Evolutionary conservation across 2,888 invertebrate species (phyloP).

Genomic region (Vesta saturnalis): DNA sequence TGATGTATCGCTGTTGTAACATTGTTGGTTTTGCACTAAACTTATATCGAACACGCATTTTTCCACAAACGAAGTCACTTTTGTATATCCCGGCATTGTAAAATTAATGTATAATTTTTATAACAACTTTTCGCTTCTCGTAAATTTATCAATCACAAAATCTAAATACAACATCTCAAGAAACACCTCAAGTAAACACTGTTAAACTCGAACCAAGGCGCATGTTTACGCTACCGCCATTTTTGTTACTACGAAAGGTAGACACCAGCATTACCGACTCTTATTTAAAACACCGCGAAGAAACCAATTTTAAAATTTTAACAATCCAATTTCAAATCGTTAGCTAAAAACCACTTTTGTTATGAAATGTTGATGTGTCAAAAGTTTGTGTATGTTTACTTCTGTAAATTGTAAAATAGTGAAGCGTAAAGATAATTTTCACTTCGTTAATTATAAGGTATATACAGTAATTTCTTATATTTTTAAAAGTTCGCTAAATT

Average conservation of each 20-base stretch:
- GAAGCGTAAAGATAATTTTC: not conserved
- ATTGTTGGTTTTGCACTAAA: constrained; percentile 49
- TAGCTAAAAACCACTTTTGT: no score
- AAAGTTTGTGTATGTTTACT: not conserved
- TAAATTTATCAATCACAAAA: constrained; percentile 41
- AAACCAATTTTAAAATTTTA: not conserved
- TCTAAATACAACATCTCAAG: constrained; percentile 60
- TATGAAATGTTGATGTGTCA: not conserved
- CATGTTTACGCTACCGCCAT: constrained; percentile 60
- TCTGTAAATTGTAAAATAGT: not conserved
- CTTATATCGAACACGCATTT: constrained; percentile 46
- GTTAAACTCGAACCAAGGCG: constrained; percentile 61
- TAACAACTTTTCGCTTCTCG: constrained; percentile 38
- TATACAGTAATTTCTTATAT: not conserved
- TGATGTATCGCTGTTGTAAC: constrained; percentile 51
- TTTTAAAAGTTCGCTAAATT: not conserved
- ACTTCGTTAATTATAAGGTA: no score
- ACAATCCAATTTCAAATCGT: not conserved
- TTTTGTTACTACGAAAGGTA: constrained; percentile 49
- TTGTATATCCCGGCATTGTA: constrained; percentile 49
- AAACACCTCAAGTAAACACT: constrained; percentile 66
- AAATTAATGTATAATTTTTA: constrained; percentile 48
- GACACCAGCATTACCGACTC: constrained; percentile 50
- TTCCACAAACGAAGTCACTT: constrained; percentile 47
- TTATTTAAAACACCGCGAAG: constrained; percentile 42